Evolutionary conservation across 1,140 invertebrate genomes (phyloP).

Genomic region (Parasteatoda tepidariorum): DNA sequence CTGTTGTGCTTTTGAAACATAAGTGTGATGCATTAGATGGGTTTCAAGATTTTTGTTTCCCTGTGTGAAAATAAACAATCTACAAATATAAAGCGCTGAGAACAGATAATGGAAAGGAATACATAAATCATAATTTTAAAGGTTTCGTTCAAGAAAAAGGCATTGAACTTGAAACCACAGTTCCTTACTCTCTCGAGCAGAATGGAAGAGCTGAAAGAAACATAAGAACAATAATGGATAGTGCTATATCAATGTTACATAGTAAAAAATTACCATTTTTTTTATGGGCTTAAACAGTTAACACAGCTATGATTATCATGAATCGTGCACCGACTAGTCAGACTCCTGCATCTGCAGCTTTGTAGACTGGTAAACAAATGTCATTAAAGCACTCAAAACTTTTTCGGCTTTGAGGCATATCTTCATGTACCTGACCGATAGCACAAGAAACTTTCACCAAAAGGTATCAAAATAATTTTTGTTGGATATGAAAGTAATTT

Average conservation of each 20-base stretch:
- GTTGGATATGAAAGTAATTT: background rate
- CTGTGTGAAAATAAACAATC: slow-evolving; percentile 63
- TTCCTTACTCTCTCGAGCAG: slow-evolving; percentile 19
- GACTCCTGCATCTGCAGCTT: background rate
- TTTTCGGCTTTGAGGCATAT: slow-evolving; percentile 35
- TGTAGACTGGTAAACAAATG: slow-evolving; percentile 24
- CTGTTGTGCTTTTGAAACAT: slow-evolving; percentile 67
- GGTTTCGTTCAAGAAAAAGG: slow-evolving; percentile 2
- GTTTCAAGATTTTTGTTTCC: slow-evolving; percentile 25
- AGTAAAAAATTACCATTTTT: background rate
- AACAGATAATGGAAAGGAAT: slow-evolving; percentile 70
- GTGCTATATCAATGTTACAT: slow-evolving; percentile 45
- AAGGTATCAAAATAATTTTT: background rate
- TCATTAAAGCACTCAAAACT: slow-evolving; percentile 27
- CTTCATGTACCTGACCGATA: slow-evolving; percentile 16
- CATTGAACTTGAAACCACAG: background rate
- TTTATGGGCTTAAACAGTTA: slow-evolving; percentile 49
- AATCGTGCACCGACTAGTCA: slow-evolving; percentile 9
- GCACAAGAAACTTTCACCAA: background rate
- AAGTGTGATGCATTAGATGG: slow-evolving; percentile 65
- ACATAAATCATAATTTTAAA: slow-evolving; percentile 63
- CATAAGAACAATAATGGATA: slow-evolving; percentile 33
- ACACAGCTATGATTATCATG: slow-evolving; percentile 23
- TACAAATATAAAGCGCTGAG: slow-evolving; percentile 65
- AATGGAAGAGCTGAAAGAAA: slow-evolving; percentile 47